phyloP scores from a whole-genome alignment of 2,888 invertebrate species.

The Thyatira batis region DNA sequence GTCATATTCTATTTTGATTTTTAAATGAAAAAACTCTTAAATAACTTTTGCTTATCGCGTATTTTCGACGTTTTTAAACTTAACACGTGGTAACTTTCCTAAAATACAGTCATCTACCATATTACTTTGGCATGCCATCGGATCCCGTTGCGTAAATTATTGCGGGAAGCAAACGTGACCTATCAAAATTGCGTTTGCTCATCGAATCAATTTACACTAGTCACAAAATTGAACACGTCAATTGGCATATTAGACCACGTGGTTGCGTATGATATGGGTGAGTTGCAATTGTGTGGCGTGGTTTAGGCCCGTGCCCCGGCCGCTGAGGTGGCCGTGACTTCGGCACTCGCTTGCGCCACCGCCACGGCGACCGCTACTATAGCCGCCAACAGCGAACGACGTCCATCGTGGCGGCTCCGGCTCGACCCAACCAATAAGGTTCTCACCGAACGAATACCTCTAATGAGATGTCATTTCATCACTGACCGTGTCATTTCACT shows the following conservation, averaged over 20 bases:
- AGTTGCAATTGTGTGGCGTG: conserved; percentile 2
- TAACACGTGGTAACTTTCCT: too few species aligned
- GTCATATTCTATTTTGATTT: too few species aligned
- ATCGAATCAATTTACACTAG: too few species aligned
- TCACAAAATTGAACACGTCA: too few species aligned
- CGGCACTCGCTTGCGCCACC: conserved; percentile 66
- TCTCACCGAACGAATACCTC: conserved; percentile 37
- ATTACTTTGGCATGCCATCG: too few species aligned
- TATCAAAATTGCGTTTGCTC: too few species aligned
- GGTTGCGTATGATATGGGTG: background rate
- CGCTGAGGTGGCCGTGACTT: conserved; percentile 63
- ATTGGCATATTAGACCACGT: background rate
- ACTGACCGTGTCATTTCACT: conserved; percentile 17
- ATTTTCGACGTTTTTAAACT: too few species aligned
- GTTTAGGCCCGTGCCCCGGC: conserved; percentile 55
- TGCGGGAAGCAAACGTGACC: too few species aligned
- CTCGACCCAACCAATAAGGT: conserved; percentile 96
- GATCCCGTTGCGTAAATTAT: too few species aligned
- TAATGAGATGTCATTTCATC: conserved; percentile 23
- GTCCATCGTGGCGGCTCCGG: conserved; percentile 95
- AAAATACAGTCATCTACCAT: too few species aligned
- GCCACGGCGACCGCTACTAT: conserved; percentile 78
- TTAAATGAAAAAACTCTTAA: too few species aligned
- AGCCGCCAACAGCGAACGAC: conserved; percentile 85
- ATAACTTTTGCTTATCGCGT: too few species aligned